Conservation (phyloP, 2,888 invertebrate species). For the Merodon equestris region DNA sequence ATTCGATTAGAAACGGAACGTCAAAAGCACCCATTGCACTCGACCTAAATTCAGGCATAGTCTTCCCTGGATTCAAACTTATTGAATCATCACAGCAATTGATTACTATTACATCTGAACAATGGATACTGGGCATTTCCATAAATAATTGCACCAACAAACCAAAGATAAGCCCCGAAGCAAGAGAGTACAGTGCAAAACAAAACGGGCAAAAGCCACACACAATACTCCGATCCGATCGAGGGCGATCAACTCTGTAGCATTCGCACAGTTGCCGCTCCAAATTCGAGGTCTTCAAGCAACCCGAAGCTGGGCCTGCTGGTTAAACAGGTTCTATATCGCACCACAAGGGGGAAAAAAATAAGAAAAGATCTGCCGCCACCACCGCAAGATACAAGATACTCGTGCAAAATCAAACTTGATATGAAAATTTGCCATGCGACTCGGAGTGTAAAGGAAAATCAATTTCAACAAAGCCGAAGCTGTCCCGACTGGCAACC, state of each 20-base stretch:
- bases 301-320: conserved; percentile 13
- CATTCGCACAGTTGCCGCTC: conserved; percentile 40
- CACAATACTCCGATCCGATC: neutral
- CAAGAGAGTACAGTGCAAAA: neutral
- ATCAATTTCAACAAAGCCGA: conserved; percentile 29
- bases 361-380: too few species aligned
- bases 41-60: too few species aligned
- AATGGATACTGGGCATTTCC: conserved; percentile 54
- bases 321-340: conserved; percentile 50
- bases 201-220: neutral
- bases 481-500: neutral
- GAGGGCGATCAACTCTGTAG: conserved; percentile 61
- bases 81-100: conserved; percentile 63
- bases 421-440: conserved; percentile 51
- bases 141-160: conserved; percentile 47
- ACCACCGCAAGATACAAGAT: too few species aligned
- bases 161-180: conserved; percentile 50
- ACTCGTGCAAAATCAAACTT: conserved; percentile 34
- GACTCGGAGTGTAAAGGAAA: conserved; percentile 24
- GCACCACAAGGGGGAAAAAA: conserved; percentile 2
- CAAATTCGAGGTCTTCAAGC: conserved; percentile 56
- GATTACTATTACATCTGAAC: conserved; percentile 56
- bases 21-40: too few species aligned
- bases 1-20: too few species aligned
- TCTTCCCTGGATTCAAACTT: too few species aligned